Base-by-base conservation (phyloP, 2,888 invertebrate species). In the Drosophila gaucha region DNA sequence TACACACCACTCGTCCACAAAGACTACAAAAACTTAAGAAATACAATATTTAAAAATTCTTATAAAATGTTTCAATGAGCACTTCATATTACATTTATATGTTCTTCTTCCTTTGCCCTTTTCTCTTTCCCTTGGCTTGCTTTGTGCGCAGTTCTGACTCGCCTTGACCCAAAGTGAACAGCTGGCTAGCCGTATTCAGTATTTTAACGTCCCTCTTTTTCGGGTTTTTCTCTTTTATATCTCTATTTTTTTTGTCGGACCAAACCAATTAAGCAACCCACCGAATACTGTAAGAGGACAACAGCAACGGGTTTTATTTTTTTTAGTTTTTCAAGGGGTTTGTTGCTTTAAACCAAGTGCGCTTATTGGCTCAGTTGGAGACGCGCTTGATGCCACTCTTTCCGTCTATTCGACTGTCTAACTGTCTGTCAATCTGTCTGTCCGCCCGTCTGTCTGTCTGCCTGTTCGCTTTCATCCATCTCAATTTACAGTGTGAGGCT, bases 401-500 rank as follows among this genome's bases (percentile, higher is more conserved):
- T 35, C 39, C 22, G 39, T 54, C 59, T 66, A 30, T 51, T 60
- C 47, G 52, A 5, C 41, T 43, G 54, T 51, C 57, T 41, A 49
- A 30, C 28, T 52, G 22, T 39, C 43, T 58, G 9, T 24, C 62
- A 44, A 24, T 54, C 43, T 44, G 30, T 50, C 36, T 24, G 39
- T 41, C 9, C 5, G 24, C 5, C 14, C 24, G 10, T 2, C 24
- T 24, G 14, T 10, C 24, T 41, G 41, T 1, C 24, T 26, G 43
- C 33, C 49, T 39, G 56, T 43, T 70, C 66, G 54, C 63, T 74
- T 70, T 63, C 77, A 77, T 82, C 80, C 80, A 82, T 83, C 80
- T 82, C 84, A 83, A 83, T 82, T 82, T 82, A 83, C 78, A 74
- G 78, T 77, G 78, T 78, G 69, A 78, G 77, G 77, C 84, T 78